A percentile compares a stretch with the other conserved stretches of the same genome.
These are phyloP conservation scores for Drusus annulatus DNA, from an alignment of 1,140 invertebrate species.

Conservation along the genomic window DNA sequence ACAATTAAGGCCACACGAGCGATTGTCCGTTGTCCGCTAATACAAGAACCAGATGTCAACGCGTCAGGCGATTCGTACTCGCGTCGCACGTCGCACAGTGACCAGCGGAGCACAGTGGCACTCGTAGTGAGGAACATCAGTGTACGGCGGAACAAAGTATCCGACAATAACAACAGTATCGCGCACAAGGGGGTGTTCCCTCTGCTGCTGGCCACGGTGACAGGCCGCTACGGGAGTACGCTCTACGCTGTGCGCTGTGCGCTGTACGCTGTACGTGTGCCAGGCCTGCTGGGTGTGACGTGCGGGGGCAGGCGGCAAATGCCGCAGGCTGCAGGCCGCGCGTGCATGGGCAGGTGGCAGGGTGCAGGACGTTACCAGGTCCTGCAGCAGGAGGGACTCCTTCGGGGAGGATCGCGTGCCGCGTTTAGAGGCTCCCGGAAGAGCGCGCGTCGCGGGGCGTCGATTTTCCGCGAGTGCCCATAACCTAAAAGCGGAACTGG, in stretches of 20 bases:
- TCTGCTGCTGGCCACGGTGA: background rate
- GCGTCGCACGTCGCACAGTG: background rate
- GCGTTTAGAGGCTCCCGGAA: constrained; percentile 20
- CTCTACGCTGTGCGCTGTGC: too few relatives aligned
- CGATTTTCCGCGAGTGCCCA: constrained; percentile 44
- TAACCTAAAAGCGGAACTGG: constrained; percentile 55
- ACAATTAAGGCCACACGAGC: constrained; percentile 11
- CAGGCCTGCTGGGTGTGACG: background rate
- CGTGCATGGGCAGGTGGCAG: too few relatives aligned
- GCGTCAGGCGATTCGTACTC: background rate
- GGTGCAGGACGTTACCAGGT: background rate
- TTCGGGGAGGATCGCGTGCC: constrained; percentile 6
- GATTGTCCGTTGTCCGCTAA: constrained; percentile 2
- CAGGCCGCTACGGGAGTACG: background rate
- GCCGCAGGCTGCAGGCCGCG: too few relatives aligned
- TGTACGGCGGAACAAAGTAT: background rate
- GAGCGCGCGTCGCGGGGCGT: constrained; percentile 43
- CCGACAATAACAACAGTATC: background rate
- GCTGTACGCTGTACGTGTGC: too few relatives aligned
- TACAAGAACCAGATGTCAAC: constrained; percentile 11
- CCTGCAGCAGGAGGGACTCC: background rate
- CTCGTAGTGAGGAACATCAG: background rate
- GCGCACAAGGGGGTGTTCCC: background rate
- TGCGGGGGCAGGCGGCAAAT: too few relatives aligned
- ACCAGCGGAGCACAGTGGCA: background rate